These are phyloP conservation scores for Sesamia nonagrioides DNA, from an alignment of 1,140 invertebrate species.

Conservation along the genomic window DNA sequence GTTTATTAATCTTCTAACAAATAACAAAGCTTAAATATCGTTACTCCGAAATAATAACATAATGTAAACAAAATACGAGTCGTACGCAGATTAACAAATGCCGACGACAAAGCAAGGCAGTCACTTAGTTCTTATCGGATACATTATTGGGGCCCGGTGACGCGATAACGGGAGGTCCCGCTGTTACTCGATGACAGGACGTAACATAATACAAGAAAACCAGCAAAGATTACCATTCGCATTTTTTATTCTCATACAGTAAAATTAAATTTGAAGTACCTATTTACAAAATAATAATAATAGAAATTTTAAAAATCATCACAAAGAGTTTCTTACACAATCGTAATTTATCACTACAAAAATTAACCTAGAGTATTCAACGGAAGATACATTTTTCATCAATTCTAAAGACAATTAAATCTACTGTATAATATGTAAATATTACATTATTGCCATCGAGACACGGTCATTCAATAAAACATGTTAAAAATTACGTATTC, in stretches of 20 bases:
- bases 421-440: slow-evolving; percentile 23
- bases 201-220: slow-evolving; percentile 12
- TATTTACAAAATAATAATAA: slow-evolving; percentile 57
- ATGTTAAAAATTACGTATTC: slow-evolving; percentile 31
- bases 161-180: no score
- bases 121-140: no score
- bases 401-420: slow-evolving; percentile 2
- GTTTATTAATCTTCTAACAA: no score
- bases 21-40: no score
- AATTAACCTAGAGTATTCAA: slow-evolving; percentile 45
- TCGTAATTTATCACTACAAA: slow-evolving; percentile 40
- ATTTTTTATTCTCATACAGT: slow-evolving; percentile 44
- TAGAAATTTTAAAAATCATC: slow-evolving; percentile 58
- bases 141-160: no score
- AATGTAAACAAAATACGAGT: no score
- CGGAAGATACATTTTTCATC: neutral
- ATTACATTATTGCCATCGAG: slow-evolving; percentile 32
- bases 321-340: slow-evolving; percentile 52
- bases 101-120: no score
- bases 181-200: no score
- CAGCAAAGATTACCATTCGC: neutral
- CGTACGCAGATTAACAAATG: no score
- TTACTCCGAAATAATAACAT: no score
- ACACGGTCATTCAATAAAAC: slow-evolving; percentile 6
- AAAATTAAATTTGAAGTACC: slow-evolving; percentile 45